Percentiles rank a stretch among this genome's conserved stretches.
These are phyloP conservation scores for Drosophila sulfurigaster DNA, from an alignment of 1,140 invertebrate species.

Conservation along the genomic window DNA sequence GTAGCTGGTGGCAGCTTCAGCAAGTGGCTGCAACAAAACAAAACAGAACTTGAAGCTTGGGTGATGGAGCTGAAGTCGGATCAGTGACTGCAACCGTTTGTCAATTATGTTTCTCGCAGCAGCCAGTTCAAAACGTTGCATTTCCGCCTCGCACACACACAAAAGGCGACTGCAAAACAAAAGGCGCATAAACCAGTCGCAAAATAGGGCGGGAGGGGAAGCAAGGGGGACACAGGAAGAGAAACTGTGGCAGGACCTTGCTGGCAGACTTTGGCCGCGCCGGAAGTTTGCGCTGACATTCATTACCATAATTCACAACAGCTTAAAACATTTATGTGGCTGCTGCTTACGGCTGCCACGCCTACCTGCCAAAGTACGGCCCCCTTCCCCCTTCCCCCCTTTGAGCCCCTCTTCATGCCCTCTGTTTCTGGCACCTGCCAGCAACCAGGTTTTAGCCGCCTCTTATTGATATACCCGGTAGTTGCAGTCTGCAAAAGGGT, in stretches of 20 bases:
- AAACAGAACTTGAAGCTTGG: too few relatives aligned
- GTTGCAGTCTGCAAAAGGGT: too few relatives aligned
- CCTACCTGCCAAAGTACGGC: neutral
- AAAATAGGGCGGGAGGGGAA: too few relatives aligned
- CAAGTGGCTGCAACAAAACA: too few relatives aligned
- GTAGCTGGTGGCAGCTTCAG: neutral
- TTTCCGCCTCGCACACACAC: slow-evolving; percentile 51
- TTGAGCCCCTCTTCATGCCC: neutral
- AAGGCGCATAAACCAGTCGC: slow-evolving; percentile 27
- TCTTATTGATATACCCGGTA: slow-evolving; percentile 12
- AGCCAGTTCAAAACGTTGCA: slow-evolving; percentile 70
- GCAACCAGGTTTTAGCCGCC: slow-evolving; percentile 2
- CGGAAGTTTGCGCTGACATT: slow-evolving; percentile 82
- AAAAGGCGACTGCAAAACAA: slow-evolving; percentile 54
- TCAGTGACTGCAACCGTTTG: slow-evolving; percentile 65
- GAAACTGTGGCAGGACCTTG: slow-evolving; percentile 2
- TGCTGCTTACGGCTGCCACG: slow-evolving; percentile 50
- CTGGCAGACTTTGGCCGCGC: slow-evolving; percentile 25
- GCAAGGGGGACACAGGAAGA: neutral
- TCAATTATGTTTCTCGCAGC: slow-evolving; percentile 73
- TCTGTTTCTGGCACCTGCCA: neutral
- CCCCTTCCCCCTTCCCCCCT: neutral
- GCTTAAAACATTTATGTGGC: slow-evolving; percentile 83
- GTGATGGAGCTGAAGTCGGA: slow-evolving; percentile 10
- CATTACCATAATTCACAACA: slow-evolving; percentile 83